Percentiles rank a stretch among this genome's conserved stretches.
phyloP scores from a whole-genome alignment of 1,140 invertebrate species.

The Drosophila melanogaster region DNA sequence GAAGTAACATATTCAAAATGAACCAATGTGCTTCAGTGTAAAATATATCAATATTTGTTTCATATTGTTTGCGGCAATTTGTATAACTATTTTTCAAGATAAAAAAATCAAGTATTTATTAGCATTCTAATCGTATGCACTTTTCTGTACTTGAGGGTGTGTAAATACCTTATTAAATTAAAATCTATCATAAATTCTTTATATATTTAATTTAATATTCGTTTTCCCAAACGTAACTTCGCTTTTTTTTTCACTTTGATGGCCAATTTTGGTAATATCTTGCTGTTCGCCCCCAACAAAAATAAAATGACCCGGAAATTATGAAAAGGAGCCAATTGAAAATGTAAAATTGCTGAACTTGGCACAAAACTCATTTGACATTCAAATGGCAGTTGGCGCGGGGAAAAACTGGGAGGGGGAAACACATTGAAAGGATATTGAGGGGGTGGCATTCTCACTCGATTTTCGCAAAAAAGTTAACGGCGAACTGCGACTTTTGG shows the following conservation, averaged over 20 bases:
- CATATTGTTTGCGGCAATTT: no score
- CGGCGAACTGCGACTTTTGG: constrained; percentile 11
- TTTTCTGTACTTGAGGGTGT: no score
- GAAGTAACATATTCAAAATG: not conserved
- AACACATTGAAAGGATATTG: constrained; percentile 8
- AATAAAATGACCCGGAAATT: constrained; percentile 50
- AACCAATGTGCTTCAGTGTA: not conserved
- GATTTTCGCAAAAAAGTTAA: constrained; percentile 39
- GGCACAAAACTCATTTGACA: constrained; percentile 73
- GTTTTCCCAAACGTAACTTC: not conserved
- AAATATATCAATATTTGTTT: not conserved
- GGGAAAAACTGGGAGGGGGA: not conserved
- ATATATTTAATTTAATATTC: not conserved
- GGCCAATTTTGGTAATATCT: constrained; percentile 1
- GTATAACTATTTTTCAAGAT: no score
- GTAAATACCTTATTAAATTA: no score
- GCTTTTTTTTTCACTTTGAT: constrained; percentile 3
- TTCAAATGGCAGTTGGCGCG: constrained; percentile 46
- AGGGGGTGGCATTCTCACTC: constrained; percentile 23
- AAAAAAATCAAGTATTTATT: no score
- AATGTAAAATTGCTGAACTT: constrained; percentile 71
- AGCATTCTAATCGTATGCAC: no score
- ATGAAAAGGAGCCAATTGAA: constrained; percentile 68
- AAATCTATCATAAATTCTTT: no score
- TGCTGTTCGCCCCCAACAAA: not conserved